phyloP scores from a whole-genome alignment of 2,113 vertebrate genomes.

The Dromaius novaehollandiae region DNA sequence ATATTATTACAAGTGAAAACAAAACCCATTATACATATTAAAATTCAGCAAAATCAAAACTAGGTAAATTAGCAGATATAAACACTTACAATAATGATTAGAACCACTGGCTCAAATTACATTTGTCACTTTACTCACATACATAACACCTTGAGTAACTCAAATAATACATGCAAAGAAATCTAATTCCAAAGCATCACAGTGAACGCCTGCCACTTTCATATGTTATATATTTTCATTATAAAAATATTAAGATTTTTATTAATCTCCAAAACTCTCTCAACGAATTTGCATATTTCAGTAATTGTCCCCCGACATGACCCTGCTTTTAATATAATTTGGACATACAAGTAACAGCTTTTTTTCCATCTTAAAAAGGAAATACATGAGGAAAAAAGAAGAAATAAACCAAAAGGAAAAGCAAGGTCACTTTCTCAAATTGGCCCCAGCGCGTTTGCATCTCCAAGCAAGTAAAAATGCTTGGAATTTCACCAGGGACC shows the following conservation, averaged over 20 bases:
- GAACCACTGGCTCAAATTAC: neutral
- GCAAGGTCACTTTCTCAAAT: neutral
- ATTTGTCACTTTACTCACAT: neutral
- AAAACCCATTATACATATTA: neutral
- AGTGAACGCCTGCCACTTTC: neutral
- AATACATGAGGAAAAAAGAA: neutral
- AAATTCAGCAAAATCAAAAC: neutral
- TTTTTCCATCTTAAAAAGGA: neutral
- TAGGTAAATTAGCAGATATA: neutral
- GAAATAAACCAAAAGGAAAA: neutral
- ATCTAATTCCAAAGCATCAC: neutral
- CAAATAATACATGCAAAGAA: neutral
- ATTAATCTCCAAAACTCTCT: neutral
- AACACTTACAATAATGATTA: neutral
- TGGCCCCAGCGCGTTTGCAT: neutral
- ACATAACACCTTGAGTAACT: neutral
- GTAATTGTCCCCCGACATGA: neutral
- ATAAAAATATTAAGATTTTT: neutral
- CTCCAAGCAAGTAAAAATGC: neutral
- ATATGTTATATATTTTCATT: neutral
- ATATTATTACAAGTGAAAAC: neutral
- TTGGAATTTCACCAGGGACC: neutral
- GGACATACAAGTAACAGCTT: neutral
- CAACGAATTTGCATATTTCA: neutral
- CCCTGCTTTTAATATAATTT: neutral